Percentiles rank a stretch among this genome's conserved stretches.
phyloP scores from a whole-genome alignment of 2,113 vertebrate genomes.

The Choloepus hoffmanni region DNA sequence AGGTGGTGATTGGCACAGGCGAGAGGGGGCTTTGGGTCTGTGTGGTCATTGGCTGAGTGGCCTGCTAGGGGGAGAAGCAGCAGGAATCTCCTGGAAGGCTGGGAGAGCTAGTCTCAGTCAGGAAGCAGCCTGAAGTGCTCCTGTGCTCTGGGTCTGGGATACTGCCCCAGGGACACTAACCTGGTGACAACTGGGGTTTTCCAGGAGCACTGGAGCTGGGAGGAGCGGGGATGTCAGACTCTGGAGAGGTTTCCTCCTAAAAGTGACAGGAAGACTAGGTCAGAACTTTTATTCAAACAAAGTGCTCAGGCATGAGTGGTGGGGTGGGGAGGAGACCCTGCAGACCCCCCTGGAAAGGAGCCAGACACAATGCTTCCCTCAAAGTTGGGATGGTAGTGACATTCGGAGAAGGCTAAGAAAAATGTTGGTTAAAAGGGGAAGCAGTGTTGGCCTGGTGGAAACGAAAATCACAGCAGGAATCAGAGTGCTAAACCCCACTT shows the following conservation, averaged over 20 bases:
- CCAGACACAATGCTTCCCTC: background rate
- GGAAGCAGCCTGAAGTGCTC: background rate
- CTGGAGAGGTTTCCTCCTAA: conserved; percentile 80
- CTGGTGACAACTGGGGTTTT: conserved; percentile 84
- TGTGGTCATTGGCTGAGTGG: background rate
- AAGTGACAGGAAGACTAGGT: background rate
- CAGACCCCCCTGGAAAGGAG: background rate
- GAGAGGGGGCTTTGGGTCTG: too few relatives aligned
- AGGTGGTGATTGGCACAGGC: background rate
- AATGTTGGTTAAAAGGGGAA: background rate
- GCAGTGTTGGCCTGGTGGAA: background rate
- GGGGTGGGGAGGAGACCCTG: background rate
- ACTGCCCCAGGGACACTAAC: conserved; percentile 69
- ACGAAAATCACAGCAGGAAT: too few relatives aligned
- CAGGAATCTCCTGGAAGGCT: background rate
- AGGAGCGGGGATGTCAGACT: conserved; percentile 82
- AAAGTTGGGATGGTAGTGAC: background rate
- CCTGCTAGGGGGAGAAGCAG: background rate
- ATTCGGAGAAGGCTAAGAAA: background rate
- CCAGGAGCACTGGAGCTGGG: conserved; percentile 84
- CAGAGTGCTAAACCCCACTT: too few relatives aligned
- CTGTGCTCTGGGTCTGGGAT: background rate
- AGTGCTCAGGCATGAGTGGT: background rate
- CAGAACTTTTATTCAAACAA: background rate
- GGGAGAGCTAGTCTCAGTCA: background rate